phyloP scores from a whole-genome alignment of 2,113 vertebrate genomes.

The Australoheros scitulus region DNA sequence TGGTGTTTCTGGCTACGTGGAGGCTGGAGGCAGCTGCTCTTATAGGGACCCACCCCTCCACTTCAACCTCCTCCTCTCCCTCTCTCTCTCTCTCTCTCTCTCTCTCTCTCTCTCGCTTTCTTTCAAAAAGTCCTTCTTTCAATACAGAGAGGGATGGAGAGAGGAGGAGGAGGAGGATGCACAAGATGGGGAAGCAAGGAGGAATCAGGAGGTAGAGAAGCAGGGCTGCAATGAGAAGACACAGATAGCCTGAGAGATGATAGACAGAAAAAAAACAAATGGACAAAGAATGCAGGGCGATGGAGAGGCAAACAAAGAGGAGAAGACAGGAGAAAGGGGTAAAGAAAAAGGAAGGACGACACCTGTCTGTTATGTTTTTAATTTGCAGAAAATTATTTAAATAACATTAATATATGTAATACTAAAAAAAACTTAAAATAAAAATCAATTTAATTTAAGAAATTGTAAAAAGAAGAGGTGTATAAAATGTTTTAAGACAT shows the following conservation, averaged over 20 bases:
- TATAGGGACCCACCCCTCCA: slow-evolving; percentile 80
- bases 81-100: slow-evolving; percentile 21
- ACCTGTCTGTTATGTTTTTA: not conserved
- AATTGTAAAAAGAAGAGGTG: no score
- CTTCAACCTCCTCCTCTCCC: slow-evolving; percentile 58
- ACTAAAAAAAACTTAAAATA: not conserved
- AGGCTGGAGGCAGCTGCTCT: slow-evolving; percentile 72
- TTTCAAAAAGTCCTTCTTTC: slow-evolving; percentile 63
- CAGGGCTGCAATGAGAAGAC: not conserved
- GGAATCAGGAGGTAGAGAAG: not conserved
- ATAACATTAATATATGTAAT: not conserved
- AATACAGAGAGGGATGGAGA: slow-evolving; percentile 11
- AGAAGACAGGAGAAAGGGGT: not conserved
- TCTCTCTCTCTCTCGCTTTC: not conserved
- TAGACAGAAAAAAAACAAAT: not conserved
- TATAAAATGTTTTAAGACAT: not conserved
- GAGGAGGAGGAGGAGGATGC: not conserved
- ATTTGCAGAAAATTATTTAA: not conserved
- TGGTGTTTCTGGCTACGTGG: slow-evolving; percentile 68
- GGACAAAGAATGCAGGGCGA: not conserved
- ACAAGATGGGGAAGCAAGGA: not conserved
- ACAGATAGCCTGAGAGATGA: not conserved
- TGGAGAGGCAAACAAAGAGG: not conserved
- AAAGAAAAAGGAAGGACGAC: not conserved
- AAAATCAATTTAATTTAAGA: not conserved